Percentiles rank a stretch among this genome's conserved stretches.
phyloP scores from a whole-genome alignment of 1,140 invertebrate genomes.

The Philaenus spumarius region DNA sequence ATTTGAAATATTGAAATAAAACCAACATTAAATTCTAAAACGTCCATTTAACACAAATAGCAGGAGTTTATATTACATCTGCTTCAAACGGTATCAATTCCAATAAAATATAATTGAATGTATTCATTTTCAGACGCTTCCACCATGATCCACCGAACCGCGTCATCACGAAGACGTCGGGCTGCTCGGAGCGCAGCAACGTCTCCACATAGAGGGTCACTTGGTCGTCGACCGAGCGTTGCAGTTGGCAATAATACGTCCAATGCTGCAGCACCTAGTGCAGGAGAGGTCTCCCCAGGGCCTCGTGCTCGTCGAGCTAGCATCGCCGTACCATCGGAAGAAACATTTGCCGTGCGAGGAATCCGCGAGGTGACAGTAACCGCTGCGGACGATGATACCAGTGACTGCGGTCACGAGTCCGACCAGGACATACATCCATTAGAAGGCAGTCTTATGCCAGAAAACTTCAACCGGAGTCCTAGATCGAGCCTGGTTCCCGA shows the following conservation, averaged over 20 bases:
- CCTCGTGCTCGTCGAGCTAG: conserved; percentile 39
- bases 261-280: conserved; percentile 30
- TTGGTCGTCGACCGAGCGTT: conserved; percentile 24
- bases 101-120: too few species aligned
- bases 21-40: too few species aligned
- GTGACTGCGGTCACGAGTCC: conserved; percentile 18
- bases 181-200: conserved; percentile 56
- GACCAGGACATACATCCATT: conserved; percentile 10
- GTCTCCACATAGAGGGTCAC: conserved; percentile 43
- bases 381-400: conserved; percentile 20
- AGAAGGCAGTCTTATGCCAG: conserved; percentile 14
- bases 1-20: too few species aligned
- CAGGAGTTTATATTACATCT: too few species aligned
- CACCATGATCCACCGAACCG: conserved; percentile 53
- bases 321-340: conserved; percentile 36
- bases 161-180: conserved; percentile 56
- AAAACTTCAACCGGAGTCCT: conserved; percentile 17
- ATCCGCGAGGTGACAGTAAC: conserved; percentile 26
- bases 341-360: conserved; percentile 5
- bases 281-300: conserved; percentile 37
- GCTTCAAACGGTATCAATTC: too few species aligned
- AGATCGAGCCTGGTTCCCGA: conserved; percentile 48
- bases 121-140: too few species aligned
- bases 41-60: too few species aligned
- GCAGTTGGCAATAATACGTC: conserved; percentile 39